Percentiles rank a stretch among this genome's conserved stretches.
These are phyloP conservation scores for Spongilla lacustris DNA, from an alignment of 37 sponge, comb jelly and placozoan genomes.

Conservation along the genomic window DNA sequence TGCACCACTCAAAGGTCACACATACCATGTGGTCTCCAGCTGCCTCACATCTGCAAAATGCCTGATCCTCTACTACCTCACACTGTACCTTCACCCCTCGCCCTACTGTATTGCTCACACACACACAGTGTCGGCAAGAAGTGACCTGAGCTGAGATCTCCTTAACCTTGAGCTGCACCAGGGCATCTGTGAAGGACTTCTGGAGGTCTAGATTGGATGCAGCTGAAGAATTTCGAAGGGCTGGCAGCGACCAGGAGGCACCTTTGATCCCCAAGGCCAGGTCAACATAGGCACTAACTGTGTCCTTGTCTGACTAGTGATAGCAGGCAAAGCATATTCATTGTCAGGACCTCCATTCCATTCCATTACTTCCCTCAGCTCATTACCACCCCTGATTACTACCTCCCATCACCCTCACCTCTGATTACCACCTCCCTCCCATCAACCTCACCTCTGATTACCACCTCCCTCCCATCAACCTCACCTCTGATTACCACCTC, in stretches of 20 bases:
- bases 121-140: constrained; percentile 29
- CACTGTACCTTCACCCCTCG: background rate
- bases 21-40: background rate
- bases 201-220: constrained; percentile 2
- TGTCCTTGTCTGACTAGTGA: background rate
- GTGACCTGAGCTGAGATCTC: constrained; percentile 25
- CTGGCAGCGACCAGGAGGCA: constrained; percentile 31
- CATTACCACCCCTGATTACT: no score
- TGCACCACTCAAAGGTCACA: background rate
- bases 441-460: background rate
- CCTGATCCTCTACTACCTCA: constrained; percentile 15
- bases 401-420: background rate
- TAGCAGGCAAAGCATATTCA: background rate
- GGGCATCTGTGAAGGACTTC: constrained; percentile 39
- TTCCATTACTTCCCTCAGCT: no score
- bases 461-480: background rate
- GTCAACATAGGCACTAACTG: background rate
- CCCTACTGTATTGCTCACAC: constrained; percentile 1
- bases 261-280: background rate
- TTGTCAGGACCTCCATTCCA: no score
- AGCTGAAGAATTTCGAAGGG: constrained; percentile 36
- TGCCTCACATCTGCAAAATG: constrained; percentile 38
- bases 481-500: background rate
- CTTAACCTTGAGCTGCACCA: constrained; percentile 32
- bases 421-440: background rate